Conservation (phyloP, 2,113 vertebrate genomes). For the Calidris pugnax region DNA sequence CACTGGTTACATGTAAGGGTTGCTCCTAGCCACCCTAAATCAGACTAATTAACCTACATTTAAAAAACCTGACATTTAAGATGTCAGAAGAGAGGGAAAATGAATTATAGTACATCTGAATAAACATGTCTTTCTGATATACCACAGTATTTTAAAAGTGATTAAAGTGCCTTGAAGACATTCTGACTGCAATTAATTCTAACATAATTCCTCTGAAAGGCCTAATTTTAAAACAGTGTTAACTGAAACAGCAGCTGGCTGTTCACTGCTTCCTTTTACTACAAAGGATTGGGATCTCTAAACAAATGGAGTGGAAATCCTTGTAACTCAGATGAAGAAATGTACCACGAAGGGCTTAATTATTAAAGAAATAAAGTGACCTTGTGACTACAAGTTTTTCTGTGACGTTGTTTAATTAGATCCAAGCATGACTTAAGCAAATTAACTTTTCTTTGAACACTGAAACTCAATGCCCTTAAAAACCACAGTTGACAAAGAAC, state of each 20-base stretch:
- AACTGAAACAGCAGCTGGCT: background rate
- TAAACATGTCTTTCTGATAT: background rate
- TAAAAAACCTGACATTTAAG: background rate
- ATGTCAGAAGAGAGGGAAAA: background rate
- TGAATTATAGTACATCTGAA: background rate
- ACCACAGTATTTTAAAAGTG: background rate
- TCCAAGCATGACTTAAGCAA: background rate
- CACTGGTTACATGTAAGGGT: background rate
- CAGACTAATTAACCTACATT: slow-evolving; percentile 26
- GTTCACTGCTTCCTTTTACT: background rate
- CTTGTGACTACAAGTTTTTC: background rate
- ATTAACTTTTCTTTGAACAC: background rate
- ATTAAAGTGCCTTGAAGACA: background rate
- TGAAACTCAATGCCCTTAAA: background rate
- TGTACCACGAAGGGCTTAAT: background rate
- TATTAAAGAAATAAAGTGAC: background rate
- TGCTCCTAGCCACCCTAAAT: background rate
- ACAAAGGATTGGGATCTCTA: background rate
- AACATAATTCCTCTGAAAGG: background rate
- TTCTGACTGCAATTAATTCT: background rate
- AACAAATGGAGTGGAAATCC: background rate
- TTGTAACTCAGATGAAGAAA: background rate
- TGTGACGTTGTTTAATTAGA: background rate
- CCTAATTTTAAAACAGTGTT: background rate
- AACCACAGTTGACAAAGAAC: background rate